Conservation (phyloP, 2,888 invertebrate genomes). For the Tachina lurida region DNA sequence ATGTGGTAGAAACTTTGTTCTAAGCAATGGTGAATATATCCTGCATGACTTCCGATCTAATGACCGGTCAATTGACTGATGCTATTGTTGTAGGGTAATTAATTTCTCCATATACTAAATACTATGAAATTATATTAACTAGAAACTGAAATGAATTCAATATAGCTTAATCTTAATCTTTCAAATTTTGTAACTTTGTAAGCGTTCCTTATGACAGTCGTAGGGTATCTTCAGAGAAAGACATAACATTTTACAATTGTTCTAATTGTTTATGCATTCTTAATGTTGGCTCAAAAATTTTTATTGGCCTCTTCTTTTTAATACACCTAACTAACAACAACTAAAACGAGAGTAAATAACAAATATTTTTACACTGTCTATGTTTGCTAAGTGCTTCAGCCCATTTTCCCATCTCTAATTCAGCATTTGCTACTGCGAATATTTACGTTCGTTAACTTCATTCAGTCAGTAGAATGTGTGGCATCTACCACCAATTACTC, state of each 20-base stretch:
- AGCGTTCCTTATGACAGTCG: background rate
- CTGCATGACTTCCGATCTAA: too few relatives aligned
- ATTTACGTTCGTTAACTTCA: background rate
- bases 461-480: constrained; percentile 4
- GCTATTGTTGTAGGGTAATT: too few relatives aligned
- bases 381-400: constrained; percentile 47
- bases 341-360: constrained; percentile 11
- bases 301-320: constrained; percentile 18
- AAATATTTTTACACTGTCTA: constrained; percentile 52
- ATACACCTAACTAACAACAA: constrained; percentile 28
- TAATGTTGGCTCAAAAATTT: background rate
- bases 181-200: background rate
- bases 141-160: background rate
- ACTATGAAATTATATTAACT: background rate
- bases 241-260: constrained; percentile 39
- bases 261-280: constrained; percentile 39
- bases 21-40: too few relatives aligned
- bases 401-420: constrained; percentile 8
- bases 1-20: too few relatives aligned
- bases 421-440: background rate
- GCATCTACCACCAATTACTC: constrained; percentile 55
- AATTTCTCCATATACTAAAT: too few relatives aligned
- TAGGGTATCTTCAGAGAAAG: background rate
- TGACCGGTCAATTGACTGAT: too few relatives aligned
- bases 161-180: background rate